Percentiles rank a stretch among this genome's conserved stretches.
Conservation (phyloP, 1,140 invertebrate genomes). For the Drosophila ananassae region DNA sequence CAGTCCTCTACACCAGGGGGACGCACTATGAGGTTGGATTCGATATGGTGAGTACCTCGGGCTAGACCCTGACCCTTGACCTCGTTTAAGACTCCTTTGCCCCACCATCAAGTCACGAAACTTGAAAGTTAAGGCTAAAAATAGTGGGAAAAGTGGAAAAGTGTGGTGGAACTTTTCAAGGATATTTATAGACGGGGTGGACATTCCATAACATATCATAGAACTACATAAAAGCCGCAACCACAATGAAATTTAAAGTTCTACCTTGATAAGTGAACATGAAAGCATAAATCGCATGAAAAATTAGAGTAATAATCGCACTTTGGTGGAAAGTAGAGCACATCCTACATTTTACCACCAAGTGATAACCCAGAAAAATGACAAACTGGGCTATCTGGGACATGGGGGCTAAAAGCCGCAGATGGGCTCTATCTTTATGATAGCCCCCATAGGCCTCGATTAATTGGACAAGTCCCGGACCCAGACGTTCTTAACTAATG, state of each 20-base stretch:
- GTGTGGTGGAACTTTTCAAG: not conserved
- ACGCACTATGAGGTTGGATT: conserved; percentile 94
- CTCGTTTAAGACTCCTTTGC: not conserved
- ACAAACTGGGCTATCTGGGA: not conserved
- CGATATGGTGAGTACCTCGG: conserved; percentile 88
- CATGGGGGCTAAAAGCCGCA: too few species aligned
- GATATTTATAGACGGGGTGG: not conserved
- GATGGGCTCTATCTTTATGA: not conserved
- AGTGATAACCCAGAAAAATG: not conserved
- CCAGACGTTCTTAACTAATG: conserved; percentile 35
- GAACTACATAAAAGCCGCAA: not conserved
- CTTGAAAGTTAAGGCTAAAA: not conserved
- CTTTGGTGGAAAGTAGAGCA: not conserved
- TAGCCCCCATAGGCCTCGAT: not conserved
- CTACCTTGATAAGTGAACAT: not conserved
- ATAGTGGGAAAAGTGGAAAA: not conserved
- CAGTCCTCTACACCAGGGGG: conserved; percentile 90
- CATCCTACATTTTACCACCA: not conserved
- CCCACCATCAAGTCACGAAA: conserved; percentile 14
- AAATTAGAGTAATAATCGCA: not conserved
- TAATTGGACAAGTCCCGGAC: conserved; percentile 27
- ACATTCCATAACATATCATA: not conserved
- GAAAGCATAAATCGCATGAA: not conserved
- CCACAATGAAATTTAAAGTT: not conserved
- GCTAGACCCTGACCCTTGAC: not conserved